Conservation (phyloP, 2,797 vertebrate species). For the Hoplostethus atlanticus region DNA sequence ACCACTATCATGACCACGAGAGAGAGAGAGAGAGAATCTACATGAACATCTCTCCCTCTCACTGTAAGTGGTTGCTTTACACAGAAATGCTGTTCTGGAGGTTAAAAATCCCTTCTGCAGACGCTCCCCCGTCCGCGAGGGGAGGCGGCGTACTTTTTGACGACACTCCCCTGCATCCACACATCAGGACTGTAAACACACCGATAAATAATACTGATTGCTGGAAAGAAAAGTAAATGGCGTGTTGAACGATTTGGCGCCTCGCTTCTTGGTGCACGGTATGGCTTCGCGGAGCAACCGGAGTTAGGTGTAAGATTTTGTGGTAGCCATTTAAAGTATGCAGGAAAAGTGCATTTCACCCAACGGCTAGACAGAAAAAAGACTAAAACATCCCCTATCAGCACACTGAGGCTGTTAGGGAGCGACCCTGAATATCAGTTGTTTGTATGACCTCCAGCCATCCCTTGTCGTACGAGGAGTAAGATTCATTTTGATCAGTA, state of each 20-base stretch:
- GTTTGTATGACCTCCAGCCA: slow-evolving; percentile 35
- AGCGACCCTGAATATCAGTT: slow-evolving; percentile 47
- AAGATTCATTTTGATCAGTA: slow-evolving; percentile 48
- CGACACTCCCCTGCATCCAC: slow-evolving; percentile 1
- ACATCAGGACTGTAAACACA: slow-evolving; percentile 49
- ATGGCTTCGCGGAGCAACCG: neutral
- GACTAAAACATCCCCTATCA: slow-evolving; percentile 7
- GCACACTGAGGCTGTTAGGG: slow-evolving; percentile 31
- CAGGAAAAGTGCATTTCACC: slow-evolving; percentile 9
- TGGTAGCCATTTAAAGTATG: slow-evolving; percentile 4
- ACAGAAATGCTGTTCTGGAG: slow-evolving; percentile 15
- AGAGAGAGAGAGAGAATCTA: neutral
- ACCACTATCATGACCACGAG: neutral
- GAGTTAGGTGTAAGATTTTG: slow-evolving; percentile 12
- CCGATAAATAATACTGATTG: slow-evolving; percentile 57
- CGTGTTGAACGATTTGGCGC: slow-evolving; percentile 7
- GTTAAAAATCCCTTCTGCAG: neutral
- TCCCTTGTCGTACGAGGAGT: slow-evolving; percentile 20
- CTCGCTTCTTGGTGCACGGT: neutral
- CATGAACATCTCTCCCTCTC: slow-evolving; percentile 8
- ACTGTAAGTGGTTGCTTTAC: slow-evolving; percentile 17
- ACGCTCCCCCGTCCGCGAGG: neutral
- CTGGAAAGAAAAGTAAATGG: slow-evolving; percentile 10
- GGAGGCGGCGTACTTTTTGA: slow-evolving; percentile 8
- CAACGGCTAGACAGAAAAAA: slow-evolving; percentile 17